Evolutionary conservation across 2,113 vertebrate species (phyloP).

Genomic region (Thamnophis sirtalis): DNA sequence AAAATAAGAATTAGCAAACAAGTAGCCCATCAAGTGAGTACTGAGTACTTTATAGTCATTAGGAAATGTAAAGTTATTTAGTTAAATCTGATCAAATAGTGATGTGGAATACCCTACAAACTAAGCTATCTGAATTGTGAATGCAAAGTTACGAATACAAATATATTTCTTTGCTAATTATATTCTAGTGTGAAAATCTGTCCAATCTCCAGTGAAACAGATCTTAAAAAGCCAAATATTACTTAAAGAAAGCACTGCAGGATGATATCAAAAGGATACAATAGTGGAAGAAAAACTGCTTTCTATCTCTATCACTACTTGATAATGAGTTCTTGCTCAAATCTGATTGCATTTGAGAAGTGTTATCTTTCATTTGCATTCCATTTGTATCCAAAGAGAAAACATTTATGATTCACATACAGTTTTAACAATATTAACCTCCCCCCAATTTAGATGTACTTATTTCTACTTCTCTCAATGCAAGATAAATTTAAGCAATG

Average conservation of each 20-base stretch:
- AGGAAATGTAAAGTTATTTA: neutral
- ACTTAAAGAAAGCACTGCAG: neutral
- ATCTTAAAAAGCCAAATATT: neutral
- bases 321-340: neutral
- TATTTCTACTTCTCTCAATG: conserved; percentile 31
- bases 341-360: neutral
- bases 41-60: neutral
- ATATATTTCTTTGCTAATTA: neutral
- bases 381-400: conserved; percentile 1
- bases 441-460: conserved; percentile 1
- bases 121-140: neutral
- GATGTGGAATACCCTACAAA: neutral
- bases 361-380: neutral
- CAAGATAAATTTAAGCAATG: conserved; percentile 33
- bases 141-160: neutral
- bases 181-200: neutral
- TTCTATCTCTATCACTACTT: neutral
- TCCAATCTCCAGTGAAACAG: neutral
- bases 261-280: neutral
- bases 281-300: neutral
- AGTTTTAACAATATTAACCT: neutral
- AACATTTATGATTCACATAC: accelerated
- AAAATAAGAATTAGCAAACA: neutral
- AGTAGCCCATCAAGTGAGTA: neutral
- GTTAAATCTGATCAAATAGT: neutral